Percentiles rank a stretch among this genome's conserved stretches.
These are phyloP conservation scores for Ligdia adustata DNA, from an alignment of 2,888 invertebrate genomes.

Conservation along the genomic window DNA sequence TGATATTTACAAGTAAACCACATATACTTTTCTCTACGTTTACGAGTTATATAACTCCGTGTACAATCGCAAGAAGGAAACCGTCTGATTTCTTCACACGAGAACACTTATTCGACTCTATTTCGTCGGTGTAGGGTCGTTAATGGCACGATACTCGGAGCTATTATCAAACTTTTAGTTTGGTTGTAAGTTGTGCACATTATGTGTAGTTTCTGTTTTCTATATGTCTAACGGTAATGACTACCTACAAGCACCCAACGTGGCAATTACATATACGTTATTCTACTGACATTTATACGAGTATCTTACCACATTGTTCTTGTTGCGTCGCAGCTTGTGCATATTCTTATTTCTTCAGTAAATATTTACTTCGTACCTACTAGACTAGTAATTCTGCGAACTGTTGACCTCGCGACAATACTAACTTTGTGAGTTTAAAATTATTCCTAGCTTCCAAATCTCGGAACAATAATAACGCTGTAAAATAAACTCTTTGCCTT, in stretches of 20 bases:
- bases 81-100: neutral
- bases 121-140: neutral
- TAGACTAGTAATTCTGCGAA: no score
- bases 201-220: slow-evolving; percentile 12
- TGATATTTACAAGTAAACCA: slow-evolving; percentile 10
- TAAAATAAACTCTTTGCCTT: no score
- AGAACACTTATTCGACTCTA: neutral
- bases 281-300: slow-evolving; percentile 3
- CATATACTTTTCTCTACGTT: neutral
- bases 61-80: neutral
- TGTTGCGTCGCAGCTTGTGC: no score
- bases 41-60: slow-evolving; percentile 2
- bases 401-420: no score
- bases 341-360: no score
- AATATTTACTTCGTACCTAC: no score
- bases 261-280: neutral
- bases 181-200: neutral
- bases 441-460: no score
- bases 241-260: neutral
- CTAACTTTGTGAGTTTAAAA: no score
- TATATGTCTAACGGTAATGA: slow-evolving; percentile 4
- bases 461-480: no score
- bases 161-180: neutral
- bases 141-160: neutral
- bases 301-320: no score